phyloP scores from a whole-genome alignment of 2,797 vertebrate species.

The Paedocypris micromegethes region DNA sequence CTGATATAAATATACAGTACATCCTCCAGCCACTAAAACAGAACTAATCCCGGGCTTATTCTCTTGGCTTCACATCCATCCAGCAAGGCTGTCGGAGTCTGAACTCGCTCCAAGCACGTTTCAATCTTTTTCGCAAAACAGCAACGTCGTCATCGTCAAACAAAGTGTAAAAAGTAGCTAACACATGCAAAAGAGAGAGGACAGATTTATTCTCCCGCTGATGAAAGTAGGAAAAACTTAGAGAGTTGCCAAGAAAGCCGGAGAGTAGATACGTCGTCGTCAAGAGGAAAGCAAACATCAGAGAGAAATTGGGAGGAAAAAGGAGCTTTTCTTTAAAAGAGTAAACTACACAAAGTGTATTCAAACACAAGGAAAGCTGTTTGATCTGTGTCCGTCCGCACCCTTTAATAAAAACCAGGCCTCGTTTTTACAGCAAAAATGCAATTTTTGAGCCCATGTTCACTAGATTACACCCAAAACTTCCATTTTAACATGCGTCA shows the following conservation, averaged over 20 bases:
- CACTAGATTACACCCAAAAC: background rate
- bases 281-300: conserved; percentile 53
- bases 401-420: conserved; percentile 12
- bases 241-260: conserved; percentile 12
- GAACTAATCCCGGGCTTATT: conserved; percentile 36
- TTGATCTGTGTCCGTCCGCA: conserved; percentile 17
- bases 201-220: conserved; percentile 24
- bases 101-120: background rate
- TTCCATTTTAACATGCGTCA: background rate
- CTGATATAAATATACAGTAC: conserved; percentile 33
- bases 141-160: background rate
- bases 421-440: no score
- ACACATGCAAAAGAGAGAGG: conserved; percentile 1
- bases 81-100: background rate
- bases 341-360: conserved; percentile 3
- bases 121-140: no score
- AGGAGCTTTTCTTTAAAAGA: conserved; percentile 36
- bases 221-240: conserved; percentile 31
- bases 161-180: background rate
- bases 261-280: conserved; percentile 11
- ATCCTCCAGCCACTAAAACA: conserved; percentile 19
- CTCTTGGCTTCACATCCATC: conserved; percentile 12
- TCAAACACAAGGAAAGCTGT: conserved; percentile 7
- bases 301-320: conserved; percentile 6
- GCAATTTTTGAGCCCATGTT: background rate